Conservation (phyloP, 2,888 invertebrate species). For the Spilosoma lubricipeda region DNA sequence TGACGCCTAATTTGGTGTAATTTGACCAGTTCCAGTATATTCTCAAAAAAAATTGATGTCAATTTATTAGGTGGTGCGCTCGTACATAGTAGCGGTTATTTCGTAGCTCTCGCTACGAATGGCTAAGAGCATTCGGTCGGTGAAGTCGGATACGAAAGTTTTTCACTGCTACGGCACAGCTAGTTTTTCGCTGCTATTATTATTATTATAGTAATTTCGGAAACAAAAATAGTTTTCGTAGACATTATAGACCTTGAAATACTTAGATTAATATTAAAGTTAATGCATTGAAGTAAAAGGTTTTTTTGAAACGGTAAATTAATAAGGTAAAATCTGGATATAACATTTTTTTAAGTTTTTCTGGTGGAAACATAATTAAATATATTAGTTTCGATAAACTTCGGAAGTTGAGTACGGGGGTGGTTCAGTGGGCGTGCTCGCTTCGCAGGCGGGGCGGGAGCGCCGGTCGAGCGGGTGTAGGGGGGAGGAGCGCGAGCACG, state of each 20-base stretch:
- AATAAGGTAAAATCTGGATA: not conserved
- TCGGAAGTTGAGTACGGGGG: conserved; percentile 48
- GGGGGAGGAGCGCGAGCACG: conserved; percentile 75
- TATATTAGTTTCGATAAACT: conserved; percentile 42
- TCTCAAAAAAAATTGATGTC: not conserved
- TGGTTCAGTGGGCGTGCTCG: conserved; percentile 65
- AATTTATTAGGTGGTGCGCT: conserved; percentile 10
- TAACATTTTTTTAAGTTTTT: conserved; percentile 33
- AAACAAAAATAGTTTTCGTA: not conserved
- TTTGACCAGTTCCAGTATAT: not conserved
- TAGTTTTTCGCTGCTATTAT: conserved; percentile 20
- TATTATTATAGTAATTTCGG: not conserved
- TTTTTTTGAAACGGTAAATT: not conserved
- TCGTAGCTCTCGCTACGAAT: conserved; percentile 65
- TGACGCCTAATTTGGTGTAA: not conserved
- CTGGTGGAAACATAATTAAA: conserved; percentile 35
- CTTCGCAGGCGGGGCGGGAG: conserved; percentile 61
- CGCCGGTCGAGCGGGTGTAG: conserved; percentile 57
- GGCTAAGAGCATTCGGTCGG: conserved; percentile 32
- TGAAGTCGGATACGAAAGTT: conserved; percentile 59
- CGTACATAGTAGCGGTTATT: conserved; percentile 44
- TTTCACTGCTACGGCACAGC: conserved; percentile 47
- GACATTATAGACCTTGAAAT: not conserved
- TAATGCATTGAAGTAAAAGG: not conserved
- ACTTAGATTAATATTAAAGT: not conserved